Evolutionary conservation across 2,888 invertebrate species (phyloP).

Genomic region (Lissonota sp.): DNA sequence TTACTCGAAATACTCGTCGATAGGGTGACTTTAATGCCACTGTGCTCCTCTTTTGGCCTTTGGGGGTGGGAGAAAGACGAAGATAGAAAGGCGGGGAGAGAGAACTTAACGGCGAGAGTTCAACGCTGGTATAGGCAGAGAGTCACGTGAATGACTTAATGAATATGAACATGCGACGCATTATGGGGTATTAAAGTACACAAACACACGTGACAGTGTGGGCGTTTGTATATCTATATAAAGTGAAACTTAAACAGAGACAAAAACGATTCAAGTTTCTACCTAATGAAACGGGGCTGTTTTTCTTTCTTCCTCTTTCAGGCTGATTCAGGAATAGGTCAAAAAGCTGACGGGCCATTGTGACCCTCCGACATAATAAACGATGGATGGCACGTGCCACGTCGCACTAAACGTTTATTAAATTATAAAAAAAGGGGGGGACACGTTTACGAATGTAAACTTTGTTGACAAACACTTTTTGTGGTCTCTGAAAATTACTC

Average conservation of each 20-base stretch:
- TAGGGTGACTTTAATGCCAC: slow-evolving; percentile 63
- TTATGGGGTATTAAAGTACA: slow-evolving; percentile 79
- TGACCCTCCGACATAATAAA: slow-evolving; percentile 19
- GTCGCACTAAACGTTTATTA: slow-evolving; percentile 33
- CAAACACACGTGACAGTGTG: slow-evolving; percentile 65
- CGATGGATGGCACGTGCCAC: slow-evolving; percentile 47
- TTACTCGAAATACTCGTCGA: slow-evolving; percentile 23
- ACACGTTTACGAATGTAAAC: slow-evolving; percentile 5
- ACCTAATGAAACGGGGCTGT: slow-evolving; percentile 51
- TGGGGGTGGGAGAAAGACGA: neutral
- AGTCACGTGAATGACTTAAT: slow-evolving; percentile 78
- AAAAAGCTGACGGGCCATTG: neutral
- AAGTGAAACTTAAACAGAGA: slow-evolving; percentile 11
- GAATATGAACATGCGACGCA: slow-evolving; percentile 82
- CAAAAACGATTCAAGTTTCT: slow-evolving; percentile 12
- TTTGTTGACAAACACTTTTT: slow-evolving; percentile 21
- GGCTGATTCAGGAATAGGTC: slow-evolving; percentile 41
- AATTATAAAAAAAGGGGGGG: slow-evolving; percentile 18
- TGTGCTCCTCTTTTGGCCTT: slow-evolving; percentile 23
- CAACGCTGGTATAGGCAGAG: slow-evolving; percentile 47
- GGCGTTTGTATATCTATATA: too few species aligned
- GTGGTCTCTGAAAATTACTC: too few species aligned
- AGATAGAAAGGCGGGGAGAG: neutral
- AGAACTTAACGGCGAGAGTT: slow-evolving; percentile 37
- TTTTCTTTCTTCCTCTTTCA: slow-evolving; percentile 16